Evolutionary conservation across 2,888 invertebrate genomes (phyloP).

Genomic region (Nasonia oneida): DNA sequence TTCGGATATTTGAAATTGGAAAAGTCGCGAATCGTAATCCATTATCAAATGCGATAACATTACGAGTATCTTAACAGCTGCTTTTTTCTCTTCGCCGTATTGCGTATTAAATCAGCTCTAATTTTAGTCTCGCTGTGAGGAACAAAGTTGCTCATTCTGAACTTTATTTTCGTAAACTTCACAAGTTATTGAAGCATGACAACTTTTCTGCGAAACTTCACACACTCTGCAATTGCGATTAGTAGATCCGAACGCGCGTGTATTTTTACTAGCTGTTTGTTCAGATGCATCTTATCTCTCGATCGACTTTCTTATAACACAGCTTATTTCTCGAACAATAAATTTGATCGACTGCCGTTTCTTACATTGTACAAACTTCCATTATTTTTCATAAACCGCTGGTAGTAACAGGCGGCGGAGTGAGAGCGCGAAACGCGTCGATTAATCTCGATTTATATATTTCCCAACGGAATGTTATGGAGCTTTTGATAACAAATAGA

Average conservation of each 20-base stretch:
- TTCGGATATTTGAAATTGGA: not conserved
- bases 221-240: not conserved
- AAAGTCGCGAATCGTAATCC: not conserved
- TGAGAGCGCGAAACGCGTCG: not conserved
- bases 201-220: not conserved
- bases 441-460: not conserved
- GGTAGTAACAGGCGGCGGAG: not conserved
- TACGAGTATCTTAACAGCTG: not conserved
- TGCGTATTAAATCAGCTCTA: not conserved
- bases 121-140: not conserved
- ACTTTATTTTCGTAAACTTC: not conserved
- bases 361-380: not conserved
- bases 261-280: not conserved
- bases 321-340: slow-evolving; percentile 16
- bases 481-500: not conserved
- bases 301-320: slow-evolving; percentile 9
- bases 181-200: not conserved
- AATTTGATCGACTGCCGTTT: not conserved
- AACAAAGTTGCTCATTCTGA: not conserved
- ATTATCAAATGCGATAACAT: not conserved
- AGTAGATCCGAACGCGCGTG: not conserved
- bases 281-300: slow-evolving; percentile 36
- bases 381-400: not conserved
- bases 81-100: not conserved
- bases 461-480: not conserved